Evolutionary conservation across 2,113 vertebrate genomes (phyloP).

Genomic region (Heterocephalus glaber): DNA sequence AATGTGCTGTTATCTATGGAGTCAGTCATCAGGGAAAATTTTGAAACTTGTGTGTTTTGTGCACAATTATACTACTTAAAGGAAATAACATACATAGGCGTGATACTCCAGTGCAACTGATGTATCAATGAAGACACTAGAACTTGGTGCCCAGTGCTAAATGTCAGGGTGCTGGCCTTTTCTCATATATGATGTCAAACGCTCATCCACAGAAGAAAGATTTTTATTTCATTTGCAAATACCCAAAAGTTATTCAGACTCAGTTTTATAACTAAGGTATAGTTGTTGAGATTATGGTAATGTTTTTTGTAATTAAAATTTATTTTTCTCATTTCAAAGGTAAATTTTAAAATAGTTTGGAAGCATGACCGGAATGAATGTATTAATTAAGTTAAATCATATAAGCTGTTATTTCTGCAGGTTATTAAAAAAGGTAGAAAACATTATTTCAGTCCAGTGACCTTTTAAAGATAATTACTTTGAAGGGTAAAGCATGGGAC

Average conservation of each 20-base stretch:
- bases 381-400: neutral
- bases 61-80: neutral
- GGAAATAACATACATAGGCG: neutral
- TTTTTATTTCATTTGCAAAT: neutral
- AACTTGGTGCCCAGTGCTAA: neutral
- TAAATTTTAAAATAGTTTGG: conserved; percentile 19
- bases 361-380: neutral
- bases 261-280: neutral
- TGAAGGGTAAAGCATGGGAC: neutral
- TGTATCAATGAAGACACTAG: neutral
- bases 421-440: neutral
- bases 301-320: conserved; percentile 5
- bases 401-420: neutral
- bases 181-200: neutral
- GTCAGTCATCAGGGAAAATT: neutral
- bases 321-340: conserved; percentile 43
- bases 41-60: neutral
- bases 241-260: neutral
- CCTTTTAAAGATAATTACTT: neutral
- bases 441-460: neutral
- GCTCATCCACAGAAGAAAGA: neutral
- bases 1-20: neutral
- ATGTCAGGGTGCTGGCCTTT: neutral
- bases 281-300: conserved; percentile 34
- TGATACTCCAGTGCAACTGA: neutral